These are phyloP conservation scores for Cheirogaleus major DNA, from an alignment of 2,797 vertebrate species.

Conservation along the genomic window DNA sequence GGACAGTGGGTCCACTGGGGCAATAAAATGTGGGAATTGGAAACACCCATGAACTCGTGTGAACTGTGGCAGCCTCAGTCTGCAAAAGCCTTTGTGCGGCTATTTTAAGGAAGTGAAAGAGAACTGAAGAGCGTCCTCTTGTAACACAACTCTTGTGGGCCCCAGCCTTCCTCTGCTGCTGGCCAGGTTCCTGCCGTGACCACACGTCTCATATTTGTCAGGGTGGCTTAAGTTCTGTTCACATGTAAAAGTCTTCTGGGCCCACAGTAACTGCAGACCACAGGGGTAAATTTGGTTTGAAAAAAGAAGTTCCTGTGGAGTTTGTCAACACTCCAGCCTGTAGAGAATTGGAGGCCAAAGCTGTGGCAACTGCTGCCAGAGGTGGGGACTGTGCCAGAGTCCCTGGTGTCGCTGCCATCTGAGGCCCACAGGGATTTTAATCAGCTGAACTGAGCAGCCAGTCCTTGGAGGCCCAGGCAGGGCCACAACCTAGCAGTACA, in stretches of 20 bases:
- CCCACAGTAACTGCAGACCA: constrained; percentile 43
- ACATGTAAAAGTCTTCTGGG: background rate
- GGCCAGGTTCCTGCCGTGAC: constrained; percentile 42
- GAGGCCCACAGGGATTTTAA: constrained; percentile 58
- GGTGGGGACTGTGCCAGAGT: constrained; percentile 51
- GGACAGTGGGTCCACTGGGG: background rate
- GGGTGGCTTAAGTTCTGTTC: constrained; percentile 50
- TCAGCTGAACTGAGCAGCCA: background rate
- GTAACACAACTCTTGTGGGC: constrained; percentile 66
- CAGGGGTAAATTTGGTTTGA: background rate
- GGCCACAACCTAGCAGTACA: background rate
- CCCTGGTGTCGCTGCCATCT: background rate
- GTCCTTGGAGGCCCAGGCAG: background rate
- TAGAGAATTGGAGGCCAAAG: background rate
- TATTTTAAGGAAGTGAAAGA: constrained; percentile 80
- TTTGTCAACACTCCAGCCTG: background rate
- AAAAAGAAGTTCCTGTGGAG: constrained; percentile 13
- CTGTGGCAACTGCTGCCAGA: constrained; percentile 44
- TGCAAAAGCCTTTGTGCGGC: constrained; percentile 52
- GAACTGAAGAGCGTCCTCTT: constrained; percentile 61
- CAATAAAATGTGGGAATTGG: background rate
- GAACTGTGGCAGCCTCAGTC: constrained; percentile 47
- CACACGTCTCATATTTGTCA: constrained; percentile 54
- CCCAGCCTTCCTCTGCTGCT: constrained; percentile 57
- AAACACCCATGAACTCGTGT: constrained; percentile 55